Base-by-base conservation (phyloP, 2,888 invertebrate species). In the Polietes domitor region DNA sequence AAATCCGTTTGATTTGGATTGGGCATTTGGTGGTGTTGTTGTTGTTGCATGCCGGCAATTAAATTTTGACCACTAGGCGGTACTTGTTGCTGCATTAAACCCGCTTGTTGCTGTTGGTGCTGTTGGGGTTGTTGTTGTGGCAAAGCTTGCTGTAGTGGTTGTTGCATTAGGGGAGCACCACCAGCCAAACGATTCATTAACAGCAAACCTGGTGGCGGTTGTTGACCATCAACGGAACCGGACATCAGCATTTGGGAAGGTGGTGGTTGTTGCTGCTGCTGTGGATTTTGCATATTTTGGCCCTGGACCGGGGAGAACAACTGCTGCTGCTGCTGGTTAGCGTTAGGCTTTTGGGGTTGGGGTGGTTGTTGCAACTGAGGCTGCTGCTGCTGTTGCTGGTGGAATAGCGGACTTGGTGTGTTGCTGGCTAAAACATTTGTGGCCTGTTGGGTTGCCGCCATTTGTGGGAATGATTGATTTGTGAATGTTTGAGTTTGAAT, bases 401-500 rank as follows among this genome's bases (percentile, higher is more conserved):
- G 90, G 55, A 87, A 89, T 61, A 86, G 86, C 12, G 87, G 87
- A 63, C 85, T 86, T 19, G 85, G 84, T 15, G 85, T 85, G 74
- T 76, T 84, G 73, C 83, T 86, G 32, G 75, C 81, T 37, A 86
- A 28, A 19, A 50, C 50, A 68, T 77, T 55, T 32, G 71, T 32
- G 55, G 37, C 28, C 41, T 79, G 82, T 47, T 28, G 53, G 37
- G 76, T 76, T 37, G 87, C 86, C 58, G 87, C 88, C 74, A 90
- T 90, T 81, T 92, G 93, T 83, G 94, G 93, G 91, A 95, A 97
- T 90, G 95, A 96, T 91, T 96, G 97, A 92, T 97, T 97, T 77
- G 97, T 97, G 92, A 96, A 97, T 61, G 97, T 97, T 92, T 97
- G 96, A 32, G 96, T 94, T 26, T 96, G 96, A 89, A 97, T 97